phyloP scores from a whole-genome alignment of 2,888 invertebrate genomes.

The Archips xylosteana region DNA sequence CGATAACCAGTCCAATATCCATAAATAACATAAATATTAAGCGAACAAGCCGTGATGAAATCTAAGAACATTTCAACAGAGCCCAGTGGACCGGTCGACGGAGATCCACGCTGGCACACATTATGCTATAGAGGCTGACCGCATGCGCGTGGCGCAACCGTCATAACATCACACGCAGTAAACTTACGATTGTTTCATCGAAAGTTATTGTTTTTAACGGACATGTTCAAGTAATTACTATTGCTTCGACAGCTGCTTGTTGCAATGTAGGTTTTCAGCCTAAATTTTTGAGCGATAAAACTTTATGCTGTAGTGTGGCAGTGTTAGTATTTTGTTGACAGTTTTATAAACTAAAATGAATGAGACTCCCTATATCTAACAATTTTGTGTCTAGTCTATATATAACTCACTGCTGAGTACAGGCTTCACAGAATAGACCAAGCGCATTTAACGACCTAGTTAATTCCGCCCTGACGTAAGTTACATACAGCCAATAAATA shows the following conservation, averaged over 20 bases:
- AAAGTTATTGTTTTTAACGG: conserved; percentile 52
- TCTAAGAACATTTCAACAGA: conserved; percentile 58
- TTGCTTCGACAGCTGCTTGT: conserved; percentile 77
- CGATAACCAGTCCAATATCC: conserved; percentile 27
- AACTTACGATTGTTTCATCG: conserved; percentile 36
- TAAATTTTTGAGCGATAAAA: conserved; percentile 41
- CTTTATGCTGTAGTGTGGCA: neutral
- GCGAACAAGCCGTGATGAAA: conserved; percentile 61
- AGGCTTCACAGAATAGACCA: too few species aligned
- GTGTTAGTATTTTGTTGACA: neutral
- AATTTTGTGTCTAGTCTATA: too few species aligned
- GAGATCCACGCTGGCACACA: conserved; percentile 59
- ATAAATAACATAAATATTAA: conserved; percentile 45
- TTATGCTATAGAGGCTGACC: conserved; percentile 44
- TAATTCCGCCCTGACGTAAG: neutral
- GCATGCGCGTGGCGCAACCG: conserved; percentile 49
- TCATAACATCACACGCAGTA: conserved; percentile 47
- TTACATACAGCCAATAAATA: too few species aligned
- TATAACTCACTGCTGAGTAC: too few species aligned
- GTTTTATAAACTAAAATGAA: neutral
- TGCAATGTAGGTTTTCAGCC: conserved; percentile 68
- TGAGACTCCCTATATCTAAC: too few species aligned
- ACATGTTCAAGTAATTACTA: conserved; percentile 69
- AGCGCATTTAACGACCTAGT: neutral
- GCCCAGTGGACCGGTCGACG: conserved; percentile 56